Evolutionary conservation across 2,797 vertebrate species (phyloP), one percentile per base, ranked within the genome.

Genomic region (Siniperca undulata): DNA sequence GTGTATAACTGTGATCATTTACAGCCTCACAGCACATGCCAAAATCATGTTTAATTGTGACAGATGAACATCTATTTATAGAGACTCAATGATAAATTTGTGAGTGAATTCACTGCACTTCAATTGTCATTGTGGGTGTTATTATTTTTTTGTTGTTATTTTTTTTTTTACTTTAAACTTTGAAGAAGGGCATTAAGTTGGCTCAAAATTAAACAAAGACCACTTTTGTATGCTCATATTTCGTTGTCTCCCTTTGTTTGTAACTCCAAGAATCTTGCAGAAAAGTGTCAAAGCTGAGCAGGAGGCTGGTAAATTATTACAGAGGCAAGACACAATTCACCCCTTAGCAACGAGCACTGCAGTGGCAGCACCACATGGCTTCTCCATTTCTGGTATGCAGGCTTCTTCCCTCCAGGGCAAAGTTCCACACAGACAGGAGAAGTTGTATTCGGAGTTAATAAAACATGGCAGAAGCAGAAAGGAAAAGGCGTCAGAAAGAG

Each of bases 381-480:
- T 11, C 40, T 60, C 17, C 22, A 10, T 64, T 22, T 60, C 46
- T 30, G 38, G 9, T 9, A 13, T 1, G 1, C 30, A 40, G 61
- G 30, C 53, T 34, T 55, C 46, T 22, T 55, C 52, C 48, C 82
- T 61, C 22, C 4, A 1, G 42, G 59, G 53, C 34, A 19, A 13
- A 55, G 48, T 44, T 20, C 52, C 60, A n/a, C 46, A 55, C 60
- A 77, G n/a, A 60, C 13, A 13, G 75, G 50, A 56, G 58, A 65
- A 40, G 34, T 14, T 40, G 71, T 17, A n/a, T 46, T 34, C 36
- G 9, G 20, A 62, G 19, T 83, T 80, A 68, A 85, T 83, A 64
- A 86, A 76, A 81, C 61, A 72, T 77, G 66, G 69, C 11, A n/a
- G 5, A 48, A 22, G 22, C 74, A 77, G 17, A 76, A 56, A 27